Conservation (phyloP, 2,797 vertebrate species). For the Lacerta bilineata region DNA sequence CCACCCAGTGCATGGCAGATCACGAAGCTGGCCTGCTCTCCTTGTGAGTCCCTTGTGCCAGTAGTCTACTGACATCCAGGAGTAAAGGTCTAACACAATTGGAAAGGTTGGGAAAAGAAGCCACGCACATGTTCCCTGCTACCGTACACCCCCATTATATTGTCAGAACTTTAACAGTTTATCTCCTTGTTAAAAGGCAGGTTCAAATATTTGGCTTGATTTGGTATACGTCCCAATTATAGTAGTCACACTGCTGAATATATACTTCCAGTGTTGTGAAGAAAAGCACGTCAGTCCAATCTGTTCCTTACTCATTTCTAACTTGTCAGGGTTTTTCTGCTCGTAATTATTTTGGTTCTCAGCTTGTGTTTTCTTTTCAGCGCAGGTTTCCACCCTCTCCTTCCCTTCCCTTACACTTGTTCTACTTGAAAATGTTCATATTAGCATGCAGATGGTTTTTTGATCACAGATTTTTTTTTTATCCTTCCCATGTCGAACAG, state of each 20-base stretch:
- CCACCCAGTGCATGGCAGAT: neutral
- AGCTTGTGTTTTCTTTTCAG: slow-evolving; percentile 64
- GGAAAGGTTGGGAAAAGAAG: slow-evolving; percentile 51
- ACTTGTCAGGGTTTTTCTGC: slow-evolving; percentile 61
- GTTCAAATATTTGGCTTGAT: slow-evolving; percentile 71
- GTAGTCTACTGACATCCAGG: slow-evolving; percentile 42
- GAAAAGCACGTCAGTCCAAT: slow-evolving; percentile 56
- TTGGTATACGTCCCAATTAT: slow-evolving; percentile 69
- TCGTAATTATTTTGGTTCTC: slow-evolving; percentile 65
- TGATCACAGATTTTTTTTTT: slow-evolving; percentile 54
- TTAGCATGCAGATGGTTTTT: slow-evolving; percentile 75
- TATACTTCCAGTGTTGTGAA: slow-evolving; percentile 61
- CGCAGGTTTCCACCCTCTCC: slow-evolving; percentile 30
- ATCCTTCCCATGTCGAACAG: slow-evolving; percentile 64
- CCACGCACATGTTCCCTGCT: slow-evolving; percentile 39
- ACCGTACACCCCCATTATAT: slow-evolving; percentile 34
- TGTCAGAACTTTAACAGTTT: slow-evolving; percentile 72
- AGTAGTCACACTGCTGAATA: slow-evolving; percentile 71
- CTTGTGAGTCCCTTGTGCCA: neutral
- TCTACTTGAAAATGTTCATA: slow-evolving; percentile 73
- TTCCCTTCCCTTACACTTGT: slow-evolving; percentile 54
- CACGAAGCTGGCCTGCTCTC: neutral
- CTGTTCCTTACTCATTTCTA: slow-evolving; percentile 73
- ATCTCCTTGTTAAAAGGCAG: slow-evolving; percentile 67
- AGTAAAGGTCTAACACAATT: slow-evolving; percentile 57